Evolutionary conservation across 2,797 vertebrate genomes (phyloP).

Genomic region (Bovichtus variegatus): DNA sequence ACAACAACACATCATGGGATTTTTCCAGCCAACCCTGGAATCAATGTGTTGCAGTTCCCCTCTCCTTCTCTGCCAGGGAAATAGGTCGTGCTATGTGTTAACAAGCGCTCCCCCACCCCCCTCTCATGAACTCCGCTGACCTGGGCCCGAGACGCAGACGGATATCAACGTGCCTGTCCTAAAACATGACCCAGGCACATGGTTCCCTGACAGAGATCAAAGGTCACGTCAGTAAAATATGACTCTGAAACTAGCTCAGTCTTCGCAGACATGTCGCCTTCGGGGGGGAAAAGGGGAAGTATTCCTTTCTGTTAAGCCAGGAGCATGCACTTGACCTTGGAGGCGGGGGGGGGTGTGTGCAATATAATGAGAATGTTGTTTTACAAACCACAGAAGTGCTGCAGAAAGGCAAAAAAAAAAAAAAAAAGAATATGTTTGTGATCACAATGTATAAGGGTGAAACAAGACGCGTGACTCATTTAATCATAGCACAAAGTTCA

Average conservation of each 20-base stretch:
- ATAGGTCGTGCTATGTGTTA: slow-evolving; percentile 53
- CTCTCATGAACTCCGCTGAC: slow-evolving; percentile 70
- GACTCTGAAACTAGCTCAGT: slow-evolving; percentile 63
- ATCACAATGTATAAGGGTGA: neutral
- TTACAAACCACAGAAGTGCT: neutral
- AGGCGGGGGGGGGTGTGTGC: neutral
- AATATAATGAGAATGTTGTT: neutral
- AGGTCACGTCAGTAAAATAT: slow-evolving; percentile 76
- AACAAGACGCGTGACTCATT: neutral
- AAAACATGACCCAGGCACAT: slow-evolving; percentile 82
- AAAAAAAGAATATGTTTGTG: slow-evolving; percentile 2
- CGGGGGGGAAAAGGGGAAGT: slow-evolving; percentile 17
- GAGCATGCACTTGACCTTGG: slow-evolving; percentile 69
- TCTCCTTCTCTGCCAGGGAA: slow-evolving; percentile 20
- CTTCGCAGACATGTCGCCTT: slow-evolving; percentile 8
- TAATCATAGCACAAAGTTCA: slow-evolving; percentile 39
- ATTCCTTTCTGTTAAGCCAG: slow-evolving; percentile 20
- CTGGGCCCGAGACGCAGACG: slow-evolving; percentile 53
- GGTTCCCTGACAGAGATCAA: slow-evolving; percentile 80
- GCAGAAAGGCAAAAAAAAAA: neutral
- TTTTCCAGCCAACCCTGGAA: slow-evolving; percentile 43
- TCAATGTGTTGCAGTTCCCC: slow-evolving; percentile 33
- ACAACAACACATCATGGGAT: slow-evolving; percentile 37
- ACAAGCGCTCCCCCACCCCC: slow-evolving; percentile 51
- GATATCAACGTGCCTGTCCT: slow-evolving; percentile 72